A percentile compares a stretch with the other conserved stretches of the same genome.
Evolutionary conservation across 92 coral and sea anemone genomes (phyloP).

Genomic region (Paramuricea clavata): DNA sequence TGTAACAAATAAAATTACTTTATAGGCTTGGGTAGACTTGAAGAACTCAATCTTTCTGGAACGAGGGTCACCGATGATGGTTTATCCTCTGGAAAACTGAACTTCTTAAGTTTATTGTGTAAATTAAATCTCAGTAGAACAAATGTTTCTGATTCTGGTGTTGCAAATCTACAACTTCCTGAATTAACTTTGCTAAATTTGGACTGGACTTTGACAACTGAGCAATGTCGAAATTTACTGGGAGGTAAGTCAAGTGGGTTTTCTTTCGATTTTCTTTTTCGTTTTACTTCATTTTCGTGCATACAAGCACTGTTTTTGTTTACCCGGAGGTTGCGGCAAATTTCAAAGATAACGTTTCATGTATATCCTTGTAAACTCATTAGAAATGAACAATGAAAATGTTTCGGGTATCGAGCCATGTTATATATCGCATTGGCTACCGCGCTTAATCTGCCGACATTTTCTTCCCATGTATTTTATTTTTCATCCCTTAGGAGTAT

Average conservation of each 20-base stretch:
- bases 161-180: constrained; percentile 68
- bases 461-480: too few relatives aligned
- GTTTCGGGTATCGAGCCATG: too few relatives aligned
- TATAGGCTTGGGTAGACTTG: constrained; percentile 65
- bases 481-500: too few relatives aligned
- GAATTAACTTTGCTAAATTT: constrained; percentile 78
- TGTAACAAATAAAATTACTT: too few relatives aligned
- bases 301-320: not conserved
- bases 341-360: too few relatives aligned
- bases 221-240: constrained; percentile 77
- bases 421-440: too few relatives aligned
- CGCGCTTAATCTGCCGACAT: too few relatives aligned
- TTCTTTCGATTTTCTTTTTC: too few relatives aligned
- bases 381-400: too few relatives aligned
- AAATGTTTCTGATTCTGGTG: constrained; percentile 80
- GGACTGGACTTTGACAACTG: constrained; percentile 91
- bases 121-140: constrained; percentile 87
- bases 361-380: too few relatives aligned
- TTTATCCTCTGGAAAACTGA: constrained; percentile 71
- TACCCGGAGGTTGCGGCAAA: too few relatives aligned
- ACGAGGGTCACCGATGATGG: constrained; percentile 79
- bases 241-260: constrained; percentile 67
- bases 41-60: constrained; percentile 86
- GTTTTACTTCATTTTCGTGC: not conserved
- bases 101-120: constrained; percentile 64